Conservation (phyloP, 2,888 invertebrate species). For the Euzophera pinguis region DNA sequence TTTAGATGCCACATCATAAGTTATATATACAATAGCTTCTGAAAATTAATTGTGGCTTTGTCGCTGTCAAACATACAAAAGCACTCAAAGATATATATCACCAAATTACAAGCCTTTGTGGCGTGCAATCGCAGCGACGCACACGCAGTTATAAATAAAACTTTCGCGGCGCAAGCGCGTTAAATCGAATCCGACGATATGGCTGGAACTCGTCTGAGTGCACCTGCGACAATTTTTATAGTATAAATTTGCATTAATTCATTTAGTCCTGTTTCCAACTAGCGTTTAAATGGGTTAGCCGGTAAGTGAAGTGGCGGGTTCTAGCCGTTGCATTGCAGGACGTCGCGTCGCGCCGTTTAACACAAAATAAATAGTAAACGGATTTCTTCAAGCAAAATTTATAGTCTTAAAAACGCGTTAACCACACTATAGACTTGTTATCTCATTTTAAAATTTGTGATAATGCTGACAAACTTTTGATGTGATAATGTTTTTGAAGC, state of each 20-base stretch:
- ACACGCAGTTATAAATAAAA: slow-evolving; percentile 69
- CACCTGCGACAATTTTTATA: slow-evolving; percentile 80
- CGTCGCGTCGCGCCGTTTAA: slow-evolving; percentile 19
- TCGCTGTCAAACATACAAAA: slow-evolving; percentile 11
- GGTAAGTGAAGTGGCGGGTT: slow-evolving; percentile 74
- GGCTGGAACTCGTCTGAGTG: slow-evolving; percentile 71
- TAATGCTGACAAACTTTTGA: no score
- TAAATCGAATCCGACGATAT: slow-evolving; percentile 74
- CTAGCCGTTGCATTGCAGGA: slow-evolving; percentile 44
- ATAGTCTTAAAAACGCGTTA: no score
- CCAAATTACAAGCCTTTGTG: slow-evolving; percentile 37
- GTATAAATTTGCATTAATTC: slow-evolving; percentile 80
- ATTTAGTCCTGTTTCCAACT: slow-evolving; percentile 76
- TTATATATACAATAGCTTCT: background rate
- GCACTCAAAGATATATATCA: slow-evolving; percentile 24
- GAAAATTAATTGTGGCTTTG: slow-evolving; percentile 6
- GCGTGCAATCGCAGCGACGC: slow-evolving; percentile 45
- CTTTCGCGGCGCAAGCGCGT: slow-evolving; percentile 69
- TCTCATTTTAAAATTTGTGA: no score
- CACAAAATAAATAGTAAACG: background rate
- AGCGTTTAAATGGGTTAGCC: slow-evolving; percentile 76
- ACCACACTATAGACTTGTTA: no score
- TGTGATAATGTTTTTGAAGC: no score
- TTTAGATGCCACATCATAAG: background rate
- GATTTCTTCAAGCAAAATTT: no score